These are phyloP conservation scores for Microtus pennsylvanicus DNA, from an alignment of 2,113 vertebrate genomes.

Conservation along the genomic window DNA sequence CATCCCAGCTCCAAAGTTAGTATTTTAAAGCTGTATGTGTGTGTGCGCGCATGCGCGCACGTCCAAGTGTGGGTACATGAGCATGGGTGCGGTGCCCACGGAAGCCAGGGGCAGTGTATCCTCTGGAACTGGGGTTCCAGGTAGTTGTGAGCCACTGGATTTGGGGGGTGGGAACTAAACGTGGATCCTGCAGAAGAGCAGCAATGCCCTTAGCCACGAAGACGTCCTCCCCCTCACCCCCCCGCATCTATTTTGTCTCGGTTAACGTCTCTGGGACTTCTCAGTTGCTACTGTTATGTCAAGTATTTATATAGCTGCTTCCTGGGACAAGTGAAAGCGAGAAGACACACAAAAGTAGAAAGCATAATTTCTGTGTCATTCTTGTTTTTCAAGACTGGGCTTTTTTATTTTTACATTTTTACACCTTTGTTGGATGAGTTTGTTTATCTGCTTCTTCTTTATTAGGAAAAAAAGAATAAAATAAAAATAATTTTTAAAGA, in stretches of 20 bases:
- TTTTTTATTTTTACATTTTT: not conserved
- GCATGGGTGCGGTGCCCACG: too few relatives aligned
- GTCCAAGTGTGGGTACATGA: too few relatives aligned
- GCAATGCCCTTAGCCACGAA: not conserved
- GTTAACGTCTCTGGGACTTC: not conserved
- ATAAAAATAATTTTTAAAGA: not conserved
- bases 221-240: too few relatives aligned
- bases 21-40: too few relatives aligned
- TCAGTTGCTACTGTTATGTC: not conserved
- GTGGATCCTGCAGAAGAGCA: not conserved
- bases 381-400: not conserved
- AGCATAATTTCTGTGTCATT: not conserved
- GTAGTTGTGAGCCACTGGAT: not conserved
- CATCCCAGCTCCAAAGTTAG: too few relatives aligned
- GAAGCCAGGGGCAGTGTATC: not conserved
- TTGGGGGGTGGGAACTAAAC: not conserved
- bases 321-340: not conserved
- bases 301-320: not conserved
- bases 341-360: too few relatives aligned
- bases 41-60: fast-evolving
- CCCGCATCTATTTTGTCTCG: not conserved
- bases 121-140: not conserved
- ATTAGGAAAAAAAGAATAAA: not conserved
- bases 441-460: not conserved
- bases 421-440: not conserved